Evolutionary conservation across 2,888 invertebrate genomes (phyloP), one percentile per base, ranked within the genome.

Genomic region (Cerceris ruficornis): DNA sequence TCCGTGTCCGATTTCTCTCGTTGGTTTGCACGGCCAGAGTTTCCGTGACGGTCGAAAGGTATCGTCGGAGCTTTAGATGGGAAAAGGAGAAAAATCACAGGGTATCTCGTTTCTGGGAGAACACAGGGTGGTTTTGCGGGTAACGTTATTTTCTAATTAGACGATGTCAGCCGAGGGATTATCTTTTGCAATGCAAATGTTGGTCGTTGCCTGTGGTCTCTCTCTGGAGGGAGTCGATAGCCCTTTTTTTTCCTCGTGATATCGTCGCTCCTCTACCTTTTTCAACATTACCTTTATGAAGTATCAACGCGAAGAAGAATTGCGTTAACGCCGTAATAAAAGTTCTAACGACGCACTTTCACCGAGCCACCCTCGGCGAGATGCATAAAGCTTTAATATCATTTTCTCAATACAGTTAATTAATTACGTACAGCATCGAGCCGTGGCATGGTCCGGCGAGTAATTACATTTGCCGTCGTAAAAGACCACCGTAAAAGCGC

Each of bases 381-480:
- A 39, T 55, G 60, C 65, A 17, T 14, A 59, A 50, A 60, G 15
- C 61, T 60, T 42, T 61, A 59, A 75, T 70, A 60, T 68, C 75
- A 69, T 74, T 74, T 74, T 54, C 73, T 52, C 61, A 54, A 70
- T 70, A 70, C 43, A 13, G 70, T 67, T 70, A 70, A 75, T 75
- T 70, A 70, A 74, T 74, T 69, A 61, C 66, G 50, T 46, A 50
- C 6, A 6, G 52, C 9, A 14, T 14, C 41, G 39, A 58, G 14
- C 17, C 39, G 5, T 7, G 43, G 52, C 42, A 50, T 58, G 50
- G 60, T 55, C 54, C 57, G 39, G 28, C 13, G 15, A 7, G 13
- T 46, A 39, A 75, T 67, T 49, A 41, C 59, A 43, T 59, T 69
- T 8, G 39, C 11, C 28, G n/a, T 46, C 42, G 50, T 65, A 62